Evolutionary conservation across 2,797 vertebrate genomes (phyloP), one percentile per base, ranked within the genome.

Genomic region (Hipposideros larvatus): DNA sequence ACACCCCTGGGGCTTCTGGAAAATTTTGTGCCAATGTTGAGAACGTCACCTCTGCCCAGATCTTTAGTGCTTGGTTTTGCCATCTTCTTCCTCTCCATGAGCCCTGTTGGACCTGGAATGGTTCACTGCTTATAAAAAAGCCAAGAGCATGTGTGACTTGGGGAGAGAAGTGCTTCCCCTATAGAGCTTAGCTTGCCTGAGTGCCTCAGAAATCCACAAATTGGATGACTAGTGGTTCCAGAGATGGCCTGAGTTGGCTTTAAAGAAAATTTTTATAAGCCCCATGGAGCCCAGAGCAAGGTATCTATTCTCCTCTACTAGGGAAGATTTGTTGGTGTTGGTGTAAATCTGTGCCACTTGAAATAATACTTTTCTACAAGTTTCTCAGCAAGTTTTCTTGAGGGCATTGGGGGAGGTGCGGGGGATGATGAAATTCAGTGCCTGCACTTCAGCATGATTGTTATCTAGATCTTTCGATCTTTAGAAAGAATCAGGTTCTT

Each of bases 281-380:
- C 5, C 28, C 63, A 16, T 61, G 66, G 22, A 57, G 18, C 24
- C 34, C 80, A 73, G 53, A 91, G 28, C 31, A 28, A 82, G 57
- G 28, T 34, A 13, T 83, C 55, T 71, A 10, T 71, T 57, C 70
- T 55, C 18, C 4, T 74, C 34, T 31, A 70, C 21, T n/a, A 28
- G 16, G n/a, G 57, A 91, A 57, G 51, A 74, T 84, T 22, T 78
- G 51, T n/a, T 53, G 41, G 4, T 70, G 13, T 73, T 16, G 2
- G 3, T 73, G 19, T 66, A 94, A 85, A 88, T 91, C 15, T 19
- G 10, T 24, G 13, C 41, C 22, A 68, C 70, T 89, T 59, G 51
- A 70, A 75, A 84, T 34, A 16, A 41, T 48, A 41, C 24, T 88
- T 87, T 79, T 88, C 89, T 82, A 84, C 61, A 70, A 75, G 26